These are phyloP conservation scores for Labeo calbasu DNA, from an alignment of 2,797 vertebrate genomes.

Conservation along the genomic window DNA sequence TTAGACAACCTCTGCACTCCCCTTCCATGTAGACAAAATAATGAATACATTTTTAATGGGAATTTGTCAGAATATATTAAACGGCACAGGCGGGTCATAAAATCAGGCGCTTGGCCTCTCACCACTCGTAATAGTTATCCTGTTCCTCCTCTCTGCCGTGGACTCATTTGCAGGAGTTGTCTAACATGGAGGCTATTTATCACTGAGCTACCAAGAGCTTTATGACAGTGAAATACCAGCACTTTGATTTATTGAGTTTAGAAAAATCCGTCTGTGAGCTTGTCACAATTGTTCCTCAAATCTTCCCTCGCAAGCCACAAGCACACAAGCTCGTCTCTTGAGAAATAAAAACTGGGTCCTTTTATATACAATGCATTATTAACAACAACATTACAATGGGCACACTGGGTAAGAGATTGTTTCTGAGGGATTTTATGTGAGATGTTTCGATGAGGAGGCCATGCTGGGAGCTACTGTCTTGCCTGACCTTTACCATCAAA, in stretches of 20 bases:
- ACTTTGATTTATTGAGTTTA: slow-evolving; percentile 82
- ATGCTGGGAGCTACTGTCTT: slow-evolving; percentile 64
- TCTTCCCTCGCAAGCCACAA: slow-evolving; percentile 67
- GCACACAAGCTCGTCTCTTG: slow-evolving; percentile 65
- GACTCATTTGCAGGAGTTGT: slow-evolving; percentile 84
- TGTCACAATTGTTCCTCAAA: slow-evolving; percentile 71
- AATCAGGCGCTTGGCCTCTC: slow-evolving; percentile 88
- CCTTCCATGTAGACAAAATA: slow-evolving; percentile 60
- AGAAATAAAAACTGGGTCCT: slow-evolving; percentile 65
- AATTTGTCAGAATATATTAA: slow-evolving; percentile 65
- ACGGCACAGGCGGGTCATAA: slow-evolving; percentile 80
- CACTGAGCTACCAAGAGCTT: slow-evolving; percentile 75
- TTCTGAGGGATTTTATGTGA: slow-evolving; percentile 64
- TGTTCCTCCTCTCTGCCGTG: slow-evolving; percentile 78
- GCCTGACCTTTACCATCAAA: slow-evolving; percentile 82
- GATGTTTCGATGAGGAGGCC: slow-evolving; percentile 62
- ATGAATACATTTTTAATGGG: slow-evolving; percentile 64
- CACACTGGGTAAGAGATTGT: slow-evolving; percentile 67
- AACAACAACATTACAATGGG: slow-evolving; percentile 78
- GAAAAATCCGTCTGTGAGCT: slow-evolving; percentile 62
- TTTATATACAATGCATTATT: slow-evolving; percentile 68
- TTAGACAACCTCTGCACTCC: slow-evolving; percentile 60
- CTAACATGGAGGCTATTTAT: slow-evolving; percentile 80
- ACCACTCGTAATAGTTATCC: slow-evolving; percentile 88
- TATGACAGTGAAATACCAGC: slow-evolving; percentile 81